Evolutionary conservation across 2,797 vertebrate species (phyloP), one percentile per base, ranked within the genome.

Genomic region (Lateolabrax maculatus): DNA sequence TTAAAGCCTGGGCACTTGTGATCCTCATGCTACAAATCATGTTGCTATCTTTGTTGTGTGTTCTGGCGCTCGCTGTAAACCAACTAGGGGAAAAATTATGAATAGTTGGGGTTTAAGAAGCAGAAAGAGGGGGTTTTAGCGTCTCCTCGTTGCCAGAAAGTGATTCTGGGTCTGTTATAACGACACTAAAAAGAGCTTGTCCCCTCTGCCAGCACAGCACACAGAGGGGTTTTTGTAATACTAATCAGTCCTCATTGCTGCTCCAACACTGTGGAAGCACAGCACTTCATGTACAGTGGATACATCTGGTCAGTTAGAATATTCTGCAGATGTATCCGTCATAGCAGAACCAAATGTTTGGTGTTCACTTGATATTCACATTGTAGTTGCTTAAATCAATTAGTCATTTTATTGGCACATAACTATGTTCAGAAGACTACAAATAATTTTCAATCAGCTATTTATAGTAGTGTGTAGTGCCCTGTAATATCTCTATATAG

Each of bases 141-240:
- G 0, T 85, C 46, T 72, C 69, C 66, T 84, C 52, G 25, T 85
- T 80, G 75, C 79, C 80, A 85, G 62, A 76, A 65, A 87, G 78
- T 66, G 51, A 85, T 86, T 81, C 46, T 75, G 75, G 53, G 67
- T 88, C 65, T 76, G 79, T 80, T 89, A 57, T 82, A 86, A 79
- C 25, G 36, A 83, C 80, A 73, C 64, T 82, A 61, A 90, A 89
- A 79, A 84, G 81, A 85, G 86, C 73, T 69, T 81, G 83, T 79
- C 79, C 51, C 29, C 69, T 71, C 75, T 81, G 85, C 88, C 84
- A 85, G 78, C 65, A 57, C 76, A 74, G 77, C 77, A 70, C 84
- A 92, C 87, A 91, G 79, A 89, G 82, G 49, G 71, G 37, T 65
- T 75, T 91, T 88, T 93, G 90, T 90, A 37, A 64, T 73, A 60